Evolutionary conservation across 2,113 vertebrate genomes (phyloP).

Genomic region (Eptesicus fuscus): DNA sequence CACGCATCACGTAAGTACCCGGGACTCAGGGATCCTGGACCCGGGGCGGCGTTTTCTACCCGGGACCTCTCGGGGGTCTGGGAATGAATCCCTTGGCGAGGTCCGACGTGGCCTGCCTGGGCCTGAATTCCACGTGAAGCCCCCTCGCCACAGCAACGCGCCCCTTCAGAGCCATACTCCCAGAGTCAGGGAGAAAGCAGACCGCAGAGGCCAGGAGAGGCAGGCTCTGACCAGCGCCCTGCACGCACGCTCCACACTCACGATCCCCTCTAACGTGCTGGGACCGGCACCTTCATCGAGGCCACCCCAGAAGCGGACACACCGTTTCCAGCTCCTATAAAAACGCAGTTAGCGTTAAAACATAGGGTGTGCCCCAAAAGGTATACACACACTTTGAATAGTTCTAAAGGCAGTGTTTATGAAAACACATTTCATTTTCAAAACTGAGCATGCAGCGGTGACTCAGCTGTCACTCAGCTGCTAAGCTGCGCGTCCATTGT

Average conservation of each 20-base stretch:
- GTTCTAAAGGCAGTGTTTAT: no score
- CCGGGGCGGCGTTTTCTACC: rapidly evolving
- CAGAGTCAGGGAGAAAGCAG: rapidly evolving
- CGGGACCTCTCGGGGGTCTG: background rate
- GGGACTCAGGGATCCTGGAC: background rate
- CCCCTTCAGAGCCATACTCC: rapidly evolving
- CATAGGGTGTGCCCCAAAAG: background rate
- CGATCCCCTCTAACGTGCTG: background rate
- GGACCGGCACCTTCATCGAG: background rate
- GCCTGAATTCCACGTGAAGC: background rate
- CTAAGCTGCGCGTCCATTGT: no score
- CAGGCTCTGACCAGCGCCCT: rapidly evolving
- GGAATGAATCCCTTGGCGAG: background rate
- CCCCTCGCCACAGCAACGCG: rapidly evolving
- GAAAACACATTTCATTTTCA: no score
- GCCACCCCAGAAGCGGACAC: background rate
- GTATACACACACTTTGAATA: no score
- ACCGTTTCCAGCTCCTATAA: background rate
- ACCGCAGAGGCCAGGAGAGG: rapidly evolving
- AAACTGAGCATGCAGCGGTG: no score
- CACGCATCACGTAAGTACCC: rapidly evolving
- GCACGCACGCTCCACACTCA: rapidly evolving
- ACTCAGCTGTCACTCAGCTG: no score
- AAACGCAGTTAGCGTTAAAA: background rate
- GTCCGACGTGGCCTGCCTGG: background rate